Base-by-base conservation (phyloP, 1,140 invertebrate genomes). In the Lethocerus indicus region DNA sequence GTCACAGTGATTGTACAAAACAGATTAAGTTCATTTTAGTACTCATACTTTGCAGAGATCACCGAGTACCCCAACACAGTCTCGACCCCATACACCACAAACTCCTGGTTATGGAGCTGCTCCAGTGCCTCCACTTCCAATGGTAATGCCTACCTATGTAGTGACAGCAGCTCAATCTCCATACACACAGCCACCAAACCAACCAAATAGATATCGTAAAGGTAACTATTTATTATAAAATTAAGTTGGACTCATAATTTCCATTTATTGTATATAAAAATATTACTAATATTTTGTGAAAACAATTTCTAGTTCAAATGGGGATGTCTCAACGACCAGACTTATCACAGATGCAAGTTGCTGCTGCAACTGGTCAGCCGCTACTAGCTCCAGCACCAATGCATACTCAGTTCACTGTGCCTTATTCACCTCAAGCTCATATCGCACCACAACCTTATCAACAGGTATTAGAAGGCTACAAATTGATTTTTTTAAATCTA, bases 1-100 rank as follows among this genome's bases (percentile, higher is more conserved):
- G n/a, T n/a, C n/a, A n/a, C n/a, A n/a, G n/a, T n/a, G n/a, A n/a
- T n/a, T n/a, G n/a, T n/a, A n/a, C n/a, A n/a, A n/a, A n/a, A n/a
- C n/a, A n/a, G n/a, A n/a, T n/a, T n/a, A n/a, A n/a, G n/a, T n/a
- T n/a, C n/a, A n/a, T 41, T 49, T 27, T 28, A 24, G 35, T 41
- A 27, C 27, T 47, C 7, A 41, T 42, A 46, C 53, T 57, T 59
- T 60, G 43, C 52, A 79, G 74, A 62, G 72, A 50, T 76, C 75
- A 21, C 75, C 76, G 3, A 76, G 73, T 60, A 78, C 76, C 20
- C 76, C 76, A 27, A 76, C 73, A 23, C 75, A 75, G 44, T 74
- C 69, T 59, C 72, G 85, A 37, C 83, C 85, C 23, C 84, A 88
- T 60, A 89, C 86, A 12, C 87, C 85, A 26, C 83, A 85, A 62